Evolutionary conservation across 2,888 invertebrate genomes (phyloP), one percentile per base, ranked within the genome.

Genomic region (Meiosimyza decipiens): DNA sequence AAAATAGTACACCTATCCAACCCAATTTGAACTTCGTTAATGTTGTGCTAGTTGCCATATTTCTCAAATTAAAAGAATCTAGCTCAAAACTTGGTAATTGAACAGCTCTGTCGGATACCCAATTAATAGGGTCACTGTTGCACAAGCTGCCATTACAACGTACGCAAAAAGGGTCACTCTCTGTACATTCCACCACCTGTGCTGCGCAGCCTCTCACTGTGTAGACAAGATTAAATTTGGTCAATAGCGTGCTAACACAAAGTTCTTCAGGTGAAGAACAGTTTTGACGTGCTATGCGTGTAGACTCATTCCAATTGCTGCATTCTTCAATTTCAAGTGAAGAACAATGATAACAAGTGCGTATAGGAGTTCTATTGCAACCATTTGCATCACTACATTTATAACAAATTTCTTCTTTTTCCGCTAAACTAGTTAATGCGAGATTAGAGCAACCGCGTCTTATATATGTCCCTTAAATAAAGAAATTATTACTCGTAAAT

Each of bases 71-170:
- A 1, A 40, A 40, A 40, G 6, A 40, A 40, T 2, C 9, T 40
- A 6, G 4, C 40, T 40, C 9, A 40, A 5, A 2, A 40, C 9
- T 40, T 9, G 40, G 6, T 40, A 40, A 40, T 40, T 40, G 40
- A 40, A 40, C 7, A 40, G 9, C 40, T 40, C 9, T 40, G 9
- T 40, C 2, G 40, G 40, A 40, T 40, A 40, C 40, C 40, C 40
- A 40, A 40, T 40, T 40, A 40, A 2, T 74, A 40, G 33, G 62
- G 6, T 40, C 77, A 71, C 51, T 52, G 75, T 85, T 85, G 71
- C 85, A 84, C 3, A 84, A 74, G 49, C 80, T 83, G 28, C 85
- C 84, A 59, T 83, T 82, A 72, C 85, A 84, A 13, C 81, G 80
- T 1, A 81, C 81, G 72, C 85, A 85, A 72, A 80, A 83, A 7